These are phyloP conservation scores for Enteromius afrohamiltoni DNA, from an alignment of 2,797 vertebrate genomes.

Conservation along the genomic window DNA sequence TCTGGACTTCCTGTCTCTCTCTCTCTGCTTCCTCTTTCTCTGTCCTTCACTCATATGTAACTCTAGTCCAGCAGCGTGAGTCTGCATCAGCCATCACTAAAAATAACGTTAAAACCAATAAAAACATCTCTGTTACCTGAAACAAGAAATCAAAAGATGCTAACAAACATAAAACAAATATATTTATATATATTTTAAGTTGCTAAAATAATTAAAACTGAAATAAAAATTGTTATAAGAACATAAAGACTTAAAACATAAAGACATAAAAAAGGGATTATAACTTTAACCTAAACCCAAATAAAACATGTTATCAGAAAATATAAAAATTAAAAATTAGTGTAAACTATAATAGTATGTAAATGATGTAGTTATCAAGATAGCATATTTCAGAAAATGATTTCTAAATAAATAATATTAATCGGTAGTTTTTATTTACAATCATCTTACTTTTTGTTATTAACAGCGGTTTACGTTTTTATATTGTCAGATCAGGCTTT, in stretches of 20 bases:
- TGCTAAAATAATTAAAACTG: background rate
- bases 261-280: background rate
- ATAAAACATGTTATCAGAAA: too few species aligned
- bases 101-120: background rate
- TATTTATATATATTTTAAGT: background rate
- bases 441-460: background rate
- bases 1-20: slow-evolving; percentile 33
- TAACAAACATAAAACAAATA: background rate
- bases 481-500: too few species aligned
- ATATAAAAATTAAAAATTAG: background rate
- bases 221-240: background rate
- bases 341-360: background rate
- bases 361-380: background rate
- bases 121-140: background rate
- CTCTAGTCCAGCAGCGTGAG: background rate
- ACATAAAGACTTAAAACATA: background rate
- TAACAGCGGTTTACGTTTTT: background rate
- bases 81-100: background rate
- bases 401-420: background rate
- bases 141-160: background rate
- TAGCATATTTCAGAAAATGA: background rate
- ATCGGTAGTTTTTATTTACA: background rate
- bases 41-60: slow-evolving; percentile 26
- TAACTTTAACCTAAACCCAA: background rate
- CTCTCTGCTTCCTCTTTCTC: slow-evolving; percentile 12